These are phyloP conservation scores for Sebastes nivosus DNA, from an alignment of 2,797 vertebrate species.

Conservation along the genomic window DNA sequence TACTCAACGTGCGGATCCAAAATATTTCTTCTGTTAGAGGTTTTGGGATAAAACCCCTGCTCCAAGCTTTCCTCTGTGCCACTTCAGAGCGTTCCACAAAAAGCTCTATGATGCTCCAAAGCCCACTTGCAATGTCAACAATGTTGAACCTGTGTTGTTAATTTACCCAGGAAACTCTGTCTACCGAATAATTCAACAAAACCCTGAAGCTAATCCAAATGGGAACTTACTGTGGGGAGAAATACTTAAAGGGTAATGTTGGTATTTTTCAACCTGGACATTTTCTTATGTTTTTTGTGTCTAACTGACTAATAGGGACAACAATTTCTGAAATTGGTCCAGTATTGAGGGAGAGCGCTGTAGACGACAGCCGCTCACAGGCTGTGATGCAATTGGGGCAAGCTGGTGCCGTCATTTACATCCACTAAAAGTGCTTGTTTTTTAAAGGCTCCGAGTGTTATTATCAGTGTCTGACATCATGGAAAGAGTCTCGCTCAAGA, in stretches of 20 bases:
- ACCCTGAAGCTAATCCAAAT: background rate
- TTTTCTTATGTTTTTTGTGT: no score
- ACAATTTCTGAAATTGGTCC: no score
- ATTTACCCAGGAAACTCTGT: background rate
- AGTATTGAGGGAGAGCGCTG: no score
- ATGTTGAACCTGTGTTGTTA: background rate
- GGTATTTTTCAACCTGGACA: no score
- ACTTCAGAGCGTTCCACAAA: background rate
- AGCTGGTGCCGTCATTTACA: no score
- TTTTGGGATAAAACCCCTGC: background rate
- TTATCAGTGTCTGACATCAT: background rate
- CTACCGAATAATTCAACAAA: background rate
- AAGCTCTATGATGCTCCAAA: background rate
- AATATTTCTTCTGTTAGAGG: no score
- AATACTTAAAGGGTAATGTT: background rate
- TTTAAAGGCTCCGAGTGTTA: background rate
- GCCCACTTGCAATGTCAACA: background rate
- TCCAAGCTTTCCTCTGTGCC: background rate
- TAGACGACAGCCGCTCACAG: no score
- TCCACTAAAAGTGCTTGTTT: no score
- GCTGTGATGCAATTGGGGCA: no score
- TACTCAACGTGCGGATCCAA: no score
- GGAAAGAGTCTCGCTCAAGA: background rate
- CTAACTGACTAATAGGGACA: no score
- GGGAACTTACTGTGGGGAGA: background rate